Percentiles rank a stretch among this genome's conserved stretches.
Evolutionary conservation across 1,140 invertebrate species (phyloP).

Genomic region (Bathynomus jamesi): DNA sequence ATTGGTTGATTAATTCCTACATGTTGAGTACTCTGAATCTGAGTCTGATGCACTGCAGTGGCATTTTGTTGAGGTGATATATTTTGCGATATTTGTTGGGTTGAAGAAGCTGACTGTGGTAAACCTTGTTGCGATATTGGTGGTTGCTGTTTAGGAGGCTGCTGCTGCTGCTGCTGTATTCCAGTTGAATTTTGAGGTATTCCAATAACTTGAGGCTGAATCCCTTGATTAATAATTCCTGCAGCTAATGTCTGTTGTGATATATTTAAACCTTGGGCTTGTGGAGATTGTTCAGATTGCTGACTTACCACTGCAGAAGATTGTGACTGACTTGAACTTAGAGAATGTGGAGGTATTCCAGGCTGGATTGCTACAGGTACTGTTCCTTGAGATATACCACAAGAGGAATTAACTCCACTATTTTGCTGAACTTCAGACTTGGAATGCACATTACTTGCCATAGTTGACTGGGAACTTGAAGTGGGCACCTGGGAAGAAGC

Average conservation of each 20-base stretch:
- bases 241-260: background rate
- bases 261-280: background rate
- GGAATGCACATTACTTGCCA: background rate
- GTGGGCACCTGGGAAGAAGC: background rate
- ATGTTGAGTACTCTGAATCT: background rate
- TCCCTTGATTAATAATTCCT: background rate
- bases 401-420: background rate
- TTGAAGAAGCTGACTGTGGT: slow-evolving; percentile 35
- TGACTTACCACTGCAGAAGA: background rate
- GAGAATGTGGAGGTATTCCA: background rate
- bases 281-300: background rate
- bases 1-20: background rate
- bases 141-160: background rate
- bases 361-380: background rate
- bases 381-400: background rate
- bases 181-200: background rate
- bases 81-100: background rate
- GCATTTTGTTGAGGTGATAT: too few species aligned
- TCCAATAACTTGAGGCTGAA: background rate
- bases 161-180: background rate
- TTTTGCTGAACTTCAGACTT: background rate
- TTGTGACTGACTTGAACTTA: background rate
- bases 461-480: background rate
- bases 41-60: background rate
- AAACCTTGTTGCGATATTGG: slow-evolving; percentile 43